These are phyloP conservation scores for Toxotes lorentzi DNA, from an alignment of 2,797 vertebrate species.

Conservation along the genomic window DNA sequence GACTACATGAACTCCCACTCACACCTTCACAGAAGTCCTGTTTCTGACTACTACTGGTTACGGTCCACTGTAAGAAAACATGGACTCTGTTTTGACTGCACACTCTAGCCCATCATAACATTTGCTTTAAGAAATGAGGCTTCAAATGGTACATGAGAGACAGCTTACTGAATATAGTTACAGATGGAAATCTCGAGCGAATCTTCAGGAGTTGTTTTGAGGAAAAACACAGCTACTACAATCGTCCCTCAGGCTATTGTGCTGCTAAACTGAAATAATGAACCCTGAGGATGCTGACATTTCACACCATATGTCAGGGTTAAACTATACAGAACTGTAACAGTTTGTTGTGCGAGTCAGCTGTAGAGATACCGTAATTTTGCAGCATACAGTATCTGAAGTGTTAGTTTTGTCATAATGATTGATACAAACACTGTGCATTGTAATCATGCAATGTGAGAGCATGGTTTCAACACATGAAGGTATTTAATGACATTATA, in stretches of 20 bases:
- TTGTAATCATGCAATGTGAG: neutral
- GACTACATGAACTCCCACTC: slow-evolving; percentile 35
- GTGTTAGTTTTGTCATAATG: accelerated
- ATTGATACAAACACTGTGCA: neutral
- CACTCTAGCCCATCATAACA: slow-evolving; percentile 61
- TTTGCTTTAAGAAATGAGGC: slow-evolving; percentile 60
- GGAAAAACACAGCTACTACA: slow-evolving; percentile 12
- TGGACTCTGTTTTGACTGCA: slow-evolving; percentile 58
- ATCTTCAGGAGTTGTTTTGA: slow-evolving; percentile 37
- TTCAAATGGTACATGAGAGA: slow-evolving; percentile 36
- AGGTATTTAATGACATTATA: neutral
- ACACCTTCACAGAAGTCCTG: neutral
- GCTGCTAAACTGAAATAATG: slow-evolving; percentile 4
- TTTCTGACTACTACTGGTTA: slow-evolving; percentile 11
- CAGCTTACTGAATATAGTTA: slow-evolving; percentile 21
- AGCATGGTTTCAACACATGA: neutral
- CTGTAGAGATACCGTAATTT: too few species aligned
- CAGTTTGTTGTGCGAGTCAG: neutral
- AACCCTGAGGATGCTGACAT: slow-evolving; percentile 14
- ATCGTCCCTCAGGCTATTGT: neutral
- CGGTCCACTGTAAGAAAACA: slow-evolving; percentile 59
- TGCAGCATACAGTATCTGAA: neutral
- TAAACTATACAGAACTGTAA: slow-evolving; percentile 29
- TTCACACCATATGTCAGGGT: slow-evolving; percentile 3
- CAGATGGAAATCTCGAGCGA: slow-evolving; percentile 32